Base-by-base conservation (phyloP, 1,140 invertebrate genomes). In the Cherax destructor region DNA sequence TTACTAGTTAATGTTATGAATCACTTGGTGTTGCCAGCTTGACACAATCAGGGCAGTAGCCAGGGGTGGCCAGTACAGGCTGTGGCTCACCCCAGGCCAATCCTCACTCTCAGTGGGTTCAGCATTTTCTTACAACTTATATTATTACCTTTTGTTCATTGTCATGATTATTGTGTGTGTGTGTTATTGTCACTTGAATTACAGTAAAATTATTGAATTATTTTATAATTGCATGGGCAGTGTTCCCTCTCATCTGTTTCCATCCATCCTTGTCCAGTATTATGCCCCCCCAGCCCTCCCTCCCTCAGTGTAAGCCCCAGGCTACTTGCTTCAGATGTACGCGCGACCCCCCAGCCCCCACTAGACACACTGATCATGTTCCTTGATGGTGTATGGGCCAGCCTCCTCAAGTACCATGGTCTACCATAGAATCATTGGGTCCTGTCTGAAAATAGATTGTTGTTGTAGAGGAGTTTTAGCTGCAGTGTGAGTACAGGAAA, bases 61-160 rank as follows among this genome's bases (percentile, higher is more conserved):
- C 83, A 91, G 83, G 89, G 83, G 89, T 91, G 89, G 59, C 89
- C 89, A 91, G 47, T 91, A 91, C 89, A 85, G 89, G 89, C 89
- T 85, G 77, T 91, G 89, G 89, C 59, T 85, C 89, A 91, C 89
- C 89, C 83, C 89, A 61, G 77, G 89, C 83, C 83, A 76, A 86
- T 76, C 49, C 87, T 85, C 83, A 79, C 87, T 72, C 76, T 81
- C 69, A 77, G 49, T 90, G 81, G 81, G 81, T 90, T 83, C 69
- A 56, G 47, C 74, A 76, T 86, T 86, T 86, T 74, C 69, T 86
- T 86, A 86, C 72, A 24, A 88, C 61, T 88, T 88, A 81, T 80
- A 88, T 84, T 84, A 80, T 91, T 91, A 88, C 47, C 74, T 88
- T 88, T 88, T 79, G 86, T 88, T 88, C n/a, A 61, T 16, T 78